A percentile compares a stretch with the other conserved stretches of the same genome.
Evolutionary conservation across 2,888 invertebrate genomes (phyloP).

Genomic region (Glaucopsyche alexis): DNA sequence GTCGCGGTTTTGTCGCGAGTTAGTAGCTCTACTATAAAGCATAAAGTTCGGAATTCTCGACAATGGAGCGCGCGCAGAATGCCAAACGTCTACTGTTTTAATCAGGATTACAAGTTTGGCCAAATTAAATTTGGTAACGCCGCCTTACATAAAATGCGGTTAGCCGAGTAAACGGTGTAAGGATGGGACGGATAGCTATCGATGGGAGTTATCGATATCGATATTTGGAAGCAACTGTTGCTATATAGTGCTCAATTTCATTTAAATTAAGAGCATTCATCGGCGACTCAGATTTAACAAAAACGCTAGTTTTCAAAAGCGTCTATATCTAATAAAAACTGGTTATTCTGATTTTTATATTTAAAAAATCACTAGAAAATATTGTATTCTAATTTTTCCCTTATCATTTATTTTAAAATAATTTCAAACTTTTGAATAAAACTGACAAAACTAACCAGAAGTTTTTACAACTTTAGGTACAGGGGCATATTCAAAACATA

Average conservation of each 20-base stretch:
- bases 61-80: conserved; percentile 24
- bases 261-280: too few relatives aligned
- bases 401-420: too few relatives aligned
- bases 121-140: conserved; percentile 67
- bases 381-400: too few relatives aligned
- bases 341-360: too few relatives aligned
- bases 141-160: conserved; percentile 65
- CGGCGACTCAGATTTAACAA: too few relatives aligned
- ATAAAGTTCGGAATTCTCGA: conserved; percentile 24
- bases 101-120: conserved; percentile 63
- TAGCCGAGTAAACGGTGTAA: conserved; percentile 53
- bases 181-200: conserved; percentile 35
- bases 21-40: conserved; percentile 1
- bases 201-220: conserved; percentile 32
- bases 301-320: too few relatives aligned
- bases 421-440: too few relatives aligned
- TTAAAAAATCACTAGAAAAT: too few relatives aligned
- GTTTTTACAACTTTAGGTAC: too few relatives aligned
- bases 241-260: background rate
- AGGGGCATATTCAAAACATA: too few relatives aligned
- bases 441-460: too few relatives aligned
- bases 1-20: background rate
- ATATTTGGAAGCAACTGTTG: background rate
- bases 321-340: too few relatives aligned
- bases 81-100: conserved; percentile 49